Conservation (phyloP, 2,888 invertebrate genomes). For the Diarsia brunnea region DNA sequence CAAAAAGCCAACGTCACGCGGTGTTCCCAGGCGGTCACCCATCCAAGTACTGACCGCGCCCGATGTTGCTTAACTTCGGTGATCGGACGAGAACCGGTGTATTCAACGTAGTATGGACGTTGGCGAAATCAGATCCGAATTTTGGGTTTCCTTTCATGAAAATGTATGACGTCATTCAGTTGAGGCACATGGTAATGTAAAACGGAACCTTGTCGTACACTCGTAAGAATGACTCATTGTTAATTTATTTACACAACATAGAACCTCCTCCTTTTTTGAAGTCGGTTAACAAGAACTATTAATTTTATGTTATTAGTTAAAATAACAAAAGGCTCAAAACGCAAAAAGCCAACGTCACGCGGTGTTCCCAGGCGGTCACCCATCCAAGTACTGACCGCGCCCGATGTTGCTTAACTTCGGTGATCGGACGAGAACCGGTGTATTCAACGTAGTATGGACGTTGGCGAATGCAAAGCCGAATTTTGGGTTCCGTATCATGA, state of each 20-base stretch:
- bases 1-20: constrained; percentile 83
- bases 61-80: constrained; percentile 87
- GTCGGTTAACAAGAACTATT: too few species aligned
- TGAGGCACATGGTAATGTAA: background rate
- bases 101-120: constrained; percentile 77
- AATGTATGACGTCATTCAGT: background rate
- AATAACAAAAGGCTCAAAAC: too few species aligned
- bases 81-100: constrained; percentile 89
- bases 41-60: constrained; percentile 89
- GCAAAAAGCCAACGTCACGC: constrained; percentile 71
- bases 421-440: constrained; percentile 89
- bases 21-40: constrained; percentile 88
- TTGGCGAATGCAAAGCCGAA: constrained; percentile 68
- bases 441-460: constrained; percentile 87
- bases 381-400: constrained; percentile 86
- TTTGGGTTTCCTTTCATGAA: background rate
- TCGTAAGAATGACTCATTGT: too few species aligned
- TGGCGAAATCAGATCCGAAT: background rate
- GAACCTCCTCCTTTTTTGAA: too few species aligned
- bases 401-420: constrained; percentile 88
- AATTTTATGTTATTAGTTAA: too few species aligned
- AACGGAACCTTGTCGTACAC: background rate
- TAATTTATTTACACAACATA: too few species aligned
- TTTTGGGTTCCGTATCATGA: background rate
- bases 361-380: constrained; percentile 85